Conservation (phyloP, 1,140 invertebrate species). For the Sitobion miscanthi region DNA sequence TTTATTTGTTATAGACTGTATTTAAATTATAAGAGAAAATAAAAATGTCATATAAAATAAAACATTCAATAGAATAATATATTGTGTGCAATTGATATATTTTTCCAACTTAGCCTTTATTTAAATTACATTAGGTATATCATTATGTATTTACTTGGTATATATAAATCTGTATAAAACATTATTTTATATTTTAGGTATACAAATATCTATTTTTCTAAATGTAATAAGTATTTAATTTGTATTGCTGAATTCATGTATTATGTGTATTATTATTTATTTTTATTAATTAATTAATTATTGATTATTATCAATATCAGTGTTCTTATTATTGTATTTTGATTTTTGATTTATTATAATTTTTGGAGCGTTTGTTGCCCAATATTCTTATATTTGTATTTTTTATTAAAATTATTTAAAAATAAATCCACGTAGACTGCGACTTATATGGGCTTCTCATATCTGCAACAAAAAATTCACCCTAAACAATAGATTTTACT, state of each 20-base stretch:
- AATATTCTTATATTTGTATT: constrained; percentile 21
- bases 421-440: constrained; percentile 2
- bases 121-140: not conserved
- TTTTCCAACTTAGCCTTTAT: not conserved
- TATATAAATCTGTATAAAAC: constrained; percentile 15
- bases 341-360: constrained; percentile 43
- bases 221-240: not conserved
- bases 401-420: constrained; percentile 4
- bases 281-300: constrained; percentile 27
- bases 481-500: too few species aligned
- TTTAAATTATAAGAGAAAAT: not conserved
- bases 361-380: constrained; percentile 1
- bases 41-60: not conserved
- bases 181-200: not conserved
- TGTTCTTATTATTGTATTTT: constrained; percentile 33
- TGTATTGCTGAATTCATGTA: constrained; percentile 44
- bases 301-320: constrained; percentile 11
- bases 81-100: not conserved
- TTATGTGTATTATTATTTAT: constrained; percentile 52
- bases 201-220: not conserved
- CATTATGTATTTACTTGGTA: constrained; percentile 32
- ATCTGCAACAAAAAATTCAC: not conserved
- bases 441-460: not conserved
- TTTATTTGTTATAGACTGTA: not conserved
- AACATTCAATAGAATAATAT: not conserved